Percentiles rank a stretch among this genome's conserved stretches.
These are phyloP conservation scores for Karalla daura DNA, from an alignment of 2,797 vertebrate genomes.

Conservation along the genomic window DNA sequence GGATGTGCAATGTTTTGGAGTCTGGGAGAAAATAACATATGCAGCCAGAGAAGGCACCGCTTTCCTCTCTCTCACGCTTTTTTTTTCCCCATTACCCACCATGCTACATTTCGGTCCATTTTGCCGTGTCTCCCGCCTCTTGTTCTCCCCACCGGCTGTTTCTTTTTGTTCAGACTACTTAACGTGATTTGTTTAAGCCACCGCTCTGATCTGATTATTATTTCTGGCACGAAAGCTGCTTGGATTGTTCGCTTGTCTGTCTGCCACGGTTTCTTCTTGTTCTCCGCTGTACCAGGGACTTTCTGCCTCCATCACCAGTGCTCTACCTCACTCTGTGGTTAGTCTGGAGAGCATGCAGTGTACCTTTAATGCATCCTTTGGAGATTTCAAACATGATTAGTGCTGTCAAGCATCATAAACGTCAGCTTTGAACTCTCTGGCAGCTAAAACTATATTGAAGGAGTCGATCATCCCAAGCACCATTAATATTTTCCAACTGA, in stretches of 20 bases:
- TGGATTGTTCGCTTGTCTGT: slow-evolving; percentile 13
- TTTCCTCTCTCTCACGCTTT: background rate
- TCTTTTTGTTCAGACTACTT: slow-evolving; percentile 12
- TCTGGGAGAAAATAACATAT: slow-evolving; percentile 18
- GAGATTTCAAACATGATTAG: slow-evolving; percentile 20
- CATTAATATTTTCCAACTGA: no score
- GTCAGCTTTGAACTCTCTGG: slow-evolving; percentile 18
- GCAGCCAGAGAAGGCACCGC: background rate
- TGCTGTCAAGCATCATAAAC: slow-evolving; percentile 9
- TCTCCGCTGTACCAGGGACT: slow-evolving; percentile 8
- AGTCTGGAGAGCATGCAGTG: slow-evolving; percentile 12
- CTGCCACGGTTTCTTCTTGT: slow-evolving; percentile 39
- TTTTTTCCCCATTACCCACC: background rate
- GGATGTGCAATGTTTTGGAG: slow-evolving; percentile 26
- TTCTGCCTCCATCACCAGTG: slow-evolving; percentile 15
- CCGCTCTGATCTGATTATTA: slow-evolving; percentile 27
- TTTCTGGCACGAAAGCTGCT: slow-evolving; percentile 22
- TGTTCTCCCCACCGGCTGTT: slow-evolving; percentile 9
- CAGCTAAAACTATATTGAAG: no score
- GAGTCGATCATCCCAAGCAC: no score
- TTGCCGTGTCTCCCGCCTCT: slow-evolving; percentile 1
- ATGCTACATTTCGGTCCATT: background rate
- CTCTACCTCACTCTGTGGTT: slow-evolving; percentile 10
- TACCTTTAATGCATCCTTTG: slow-evolving; percentile 10
- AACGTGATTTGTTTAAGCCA: slow-evolving; percentile 16